These are phyloP conservation scores for Artibeus jamaicensis DNA, from an alignment of 2,797 vertebrate species.

Conservation along the genomic window DNA sequence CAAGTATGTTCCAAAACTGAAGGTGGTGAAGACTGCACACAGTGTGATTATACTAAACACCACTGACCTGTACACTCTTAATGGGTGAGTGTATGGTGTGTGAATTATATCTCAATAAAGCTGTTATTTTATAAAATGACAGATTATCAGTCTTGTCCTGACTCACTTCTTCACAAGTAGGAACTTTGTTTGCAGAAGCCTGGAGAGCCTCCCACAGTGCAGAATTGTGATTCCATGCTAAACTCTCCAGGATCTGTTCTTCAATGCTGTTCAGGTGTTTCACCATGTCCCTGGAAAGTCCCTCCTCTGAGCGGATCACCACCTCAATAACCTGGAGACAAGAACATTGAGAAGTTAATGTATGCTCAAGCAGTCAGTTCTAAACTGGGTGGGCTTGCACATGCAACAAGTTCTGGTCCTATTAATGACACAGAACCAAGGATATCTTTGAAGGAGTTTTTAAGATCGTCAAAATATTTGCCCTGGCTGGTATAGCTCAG, in stretches of 20 bases:
- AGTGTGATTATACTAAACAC: neutral
- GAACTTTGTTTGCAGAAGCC: constrained; percentile 88
- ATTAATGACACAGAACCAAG: neutral
- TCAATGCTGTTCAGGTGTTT: constrained; percentile 97
- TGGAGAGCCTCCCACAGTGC: constrained; percentile 91
- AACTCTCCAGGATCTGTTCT: constrained; percentile 95
- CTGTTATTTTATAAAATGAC: neutral
- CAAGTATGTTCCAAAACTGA: neutral
- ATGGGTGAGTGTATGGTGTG: neutral
- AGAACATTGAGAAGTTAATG: constrained; percentile 30
- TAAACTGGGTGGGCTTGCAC: neutral
- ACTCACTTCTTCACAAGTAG: constrained; percentile 95
- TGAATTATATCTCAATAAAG: neutral
- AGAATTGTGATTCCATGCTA: constrained; percentile 91
- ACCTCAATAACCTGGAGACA: constrained; percentile 93
- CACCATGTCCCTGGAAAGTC: constrained; percentile 97
- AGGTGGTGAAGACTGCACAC: neutral
- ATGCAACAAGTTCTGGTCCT: neutral
- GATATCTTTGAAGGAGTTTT: neutral
- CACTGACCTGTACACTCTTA: neutral
- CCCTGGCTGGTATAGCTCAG: too few species aligned
- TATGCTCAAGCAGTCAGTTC: constrained; percentile 7
- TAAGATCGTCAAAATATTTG: constrained; percentile 32
- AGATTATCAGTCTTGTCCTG: neutral
- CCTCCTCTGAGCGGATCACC: constrained; percentile 96